A percentile compares a stretch with the other conserved stretches of the same genome.
These are phyloP conservation scores for Papilio xuthus DNA, from an alignment of 1,140 invertebrate genomes.

Conservation along the genomic window DNA sequence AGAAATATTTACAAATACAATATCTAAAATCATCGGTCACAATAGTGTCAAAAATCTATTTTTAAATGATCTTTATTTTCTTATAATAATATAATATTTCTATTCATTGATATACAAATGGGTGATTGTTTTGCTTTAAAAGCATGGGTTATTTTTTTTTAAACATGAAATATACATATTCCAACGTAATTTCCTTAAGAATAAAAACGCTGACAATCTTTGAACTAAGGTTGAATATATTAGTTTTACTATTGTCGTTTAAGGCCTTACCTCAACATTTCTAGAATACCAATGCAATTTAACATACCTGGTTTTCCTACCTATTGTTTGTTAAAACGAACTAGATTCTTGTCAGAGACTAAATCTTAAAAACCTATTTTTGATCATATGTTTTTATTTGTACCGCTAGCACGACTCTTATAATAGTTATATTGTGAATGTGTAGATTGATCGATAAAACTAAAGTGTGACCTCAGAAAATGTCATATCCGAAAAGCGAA, in stretches of 20 bases:
- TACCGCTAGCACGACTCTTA: slow-evolving; percentile 52
- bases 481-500: slow-evolving; percentile 54
- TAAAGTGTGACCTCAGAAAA: slow-evolving; percentile 67
- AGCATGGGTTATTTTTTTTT: neutral
- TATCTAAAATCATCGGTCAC: neutral
- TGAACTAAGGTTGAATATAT: slow-evolving; percentile 9
- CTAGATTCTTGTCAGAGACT: slow-evolving; percentile 33
- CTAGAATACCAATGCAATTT: slow-evolving; percentile 24
- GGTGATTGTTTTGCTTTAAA: neutral
- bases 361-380: slow-evolving; percentile 42
- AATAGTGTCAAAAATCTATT: neutral
- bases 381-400: slow-evolving; percentile 58
- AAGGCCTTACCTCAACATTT: slow-evolving; percentile 22
- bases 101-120: neutral
- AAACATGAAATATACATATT: neutral
- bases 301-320: slow-evolving; percentile 19
- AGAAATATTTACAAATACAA: neutral
- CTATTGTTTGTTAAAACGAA: slow-evolving; percentile 15
- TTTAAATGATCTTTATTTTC: too few relatives aligned
- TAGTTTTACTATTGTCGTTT: slow-evolving; percentile 27
- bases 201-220: neutral
- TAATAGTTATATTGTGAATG: slow-evolving; percentile 59
- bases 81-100: too few relatives aligned
- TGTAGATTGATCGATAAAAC: slow-evolving; percentile 50
- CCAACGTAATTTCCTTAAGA: neutral